Evolutionary conservation across 1,140 invertebrate species (phyloP), one percentile per base, ranked within the genome.

Genomic region (Alviniconcha marisindica): DNA sequence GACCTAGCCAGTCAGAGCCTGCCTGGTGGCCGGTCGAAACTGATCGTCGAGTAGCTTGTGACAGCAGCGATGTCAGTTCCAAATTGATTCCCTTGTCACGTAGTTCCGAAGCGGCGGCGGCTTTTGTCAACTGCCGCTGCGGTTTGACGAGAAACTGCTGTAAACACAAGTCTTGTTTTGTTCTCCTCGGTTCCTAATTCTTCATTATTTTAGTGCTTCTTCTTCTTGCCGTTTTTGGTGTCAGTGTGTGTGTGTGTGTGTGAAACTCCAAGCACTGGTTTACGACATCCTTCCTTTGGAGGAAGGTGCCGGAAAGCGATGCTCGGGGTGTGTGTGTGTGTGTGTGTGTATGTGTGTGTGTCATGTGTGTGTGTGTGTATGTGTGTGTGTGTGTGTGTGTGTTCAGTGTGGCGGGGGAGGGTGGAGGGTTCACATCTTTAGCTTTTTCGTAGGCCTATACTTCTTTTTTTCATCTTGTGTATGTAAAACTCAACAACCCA

Each of bases 331-430:
- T n/a, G n/a, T n/a, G n/a, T n/a, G n/a, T n/a, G n/a, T n/a, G n/a
- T n/a, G n/a, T n/a, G n/a, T n/a, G n/a, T n/a, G n/a, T n/a, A n/a
- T n/a, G n/a, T n/a, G n/a, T n/a, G n/a, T n/a, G n/a, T n/a, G n/a
- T n/a, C n/a, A n/a, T n/a, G n/a, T n/a, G n/a, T n/a, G n/a, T n/a
- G n/a, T n/a, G n/a, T n/a, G n/a, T 54, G 51, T 54, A 24, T 54
- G 51, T 54, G 51, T 54, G 51, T 54, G 51, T 54, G 51, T 54
- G 51, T 54, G 51, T 54, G 51, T 54, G 51, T 54, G 51, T 54
- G 51, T 54, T 12, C 24, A 24, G 12, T 24, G 51, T 12, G 12
- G 51, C 51, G 51, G 51, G 12, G 51, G 12, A 54, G 51, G 51
- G 24, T 54, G 10, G 12, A 24, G 51, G 12, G 24, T 54, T 14